Evolutionary conservation across 2,888 invertebrate genomes (phyloP), one percentile per base, ranked within the genome.

Genomic region (Lycia hirtaria): DNA sequence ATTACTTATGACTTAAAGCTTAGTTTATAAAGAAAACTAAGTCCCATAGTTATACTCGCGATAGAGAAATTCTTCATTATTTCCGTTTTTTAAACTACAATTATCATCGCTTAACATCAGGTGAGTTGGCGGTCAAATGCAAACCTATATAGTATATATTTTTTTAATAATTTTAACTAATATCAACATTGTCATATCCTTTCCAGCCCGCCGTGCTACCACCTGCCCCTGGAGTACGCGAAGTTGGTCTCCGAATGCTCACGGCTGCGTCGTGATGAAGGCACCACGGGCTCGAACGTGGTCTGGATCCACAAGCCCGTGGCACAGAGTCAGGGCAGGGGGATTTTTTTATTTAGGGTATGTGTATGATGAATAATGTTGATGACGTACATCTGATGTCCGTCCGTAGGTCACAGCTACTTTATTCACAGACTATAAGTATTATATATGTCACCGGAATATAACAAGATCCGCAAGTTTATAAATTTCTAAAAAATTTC

Each of bases 271-370:
- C 78, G 88, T 12, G 77, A 82, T 19, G 93, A 93, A 4, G 92
- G 92, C 12, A 78, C 75, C 0, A 73, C 84, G 5, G 85, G 87
- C 9, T 73, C 83, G 30, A 89, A 83, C 66, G 90, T 88, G 26
- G 94, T 96, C n/a, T 97, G 97, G 97, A 97, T 97, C 62, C 97
- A 96, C 78, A 97, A 97, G 75, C 97, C 97, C 0, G 96, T 97
- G 0, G 96, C 96, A 0, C 95, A 96, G 81, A 97, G 97, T 68
- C 96, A 97, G 83, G 97, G 97, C 6, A 93, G 95, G 73, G 97
- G 97, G 44, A 97, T 97, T 61, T 96, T 96, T 73, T 84, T 97
- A 20, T 97, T 97, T 81, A 93, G 96, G 79, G 97, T 96, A 88
- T 84, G 65, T 62, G 32, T 32, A 4, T 17, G 9, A 1, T n/a